phyloP scores from a whole-genome alignment of 2,888 invertebrate species.

The Lithodes maja region DNA sequence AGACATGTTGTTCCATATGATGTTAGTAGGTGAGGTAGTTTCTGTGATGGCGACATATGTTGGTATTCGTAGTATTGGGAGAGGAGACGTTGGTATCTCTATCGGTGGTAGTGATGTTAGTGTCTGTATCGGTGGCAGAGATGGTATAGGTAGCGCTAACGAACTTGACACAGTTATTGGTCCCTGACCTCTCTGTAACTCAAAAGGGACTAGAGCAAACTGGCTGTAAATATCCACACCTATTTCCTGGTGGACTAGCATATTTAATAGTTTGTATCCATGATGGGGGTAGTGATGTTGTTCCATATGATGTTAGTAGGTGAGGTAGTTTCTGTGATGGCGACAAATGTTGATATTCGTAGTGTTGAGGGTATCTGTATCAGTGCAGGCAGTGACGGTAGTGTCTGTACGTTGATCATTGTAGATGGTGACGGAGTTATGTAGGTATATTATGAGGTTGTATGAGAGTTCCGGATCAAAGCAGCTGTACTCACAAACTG shows the following conservation, averaged over 20 bases:
- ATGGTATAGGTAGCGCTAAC: neutral
- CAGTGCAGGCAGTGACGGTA: neutral
- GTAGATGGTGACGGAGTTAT: neutral
- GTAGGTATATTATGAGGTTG: too few relatives aligned
- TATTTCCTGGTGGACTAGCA: too few relatives aligned
- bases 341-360: neutral
- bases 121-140: neutral
- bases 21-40: neutral
- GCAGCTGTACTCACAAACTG: slow-evolving; percentile 26
- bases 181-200: too few relatives aligned
- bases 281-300: too few relatives aligned
- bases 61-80: neutral
- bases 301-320: neutral
- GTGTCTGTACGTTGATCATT: neutral
- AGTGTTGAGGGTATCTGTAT: neutral
- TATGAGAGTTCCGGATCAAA: too few relatives aligned
- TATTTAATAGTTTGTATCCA: too few relatives aligned
- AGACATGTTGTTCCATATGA: too few relatives aligned
- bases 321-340: neutral
- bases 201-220: too few relatives aligned
- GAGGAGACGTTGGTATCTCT: neutral
- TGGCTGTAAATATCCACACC: too few relatives aligned
- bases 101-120: neutral
- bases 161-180: too few relatives aligned
- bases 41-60: neutral